Evolutionary conservation across 1,140 invertebrate species (phyloP).

Genomic region (Drosophila kanapiae): DNA sequence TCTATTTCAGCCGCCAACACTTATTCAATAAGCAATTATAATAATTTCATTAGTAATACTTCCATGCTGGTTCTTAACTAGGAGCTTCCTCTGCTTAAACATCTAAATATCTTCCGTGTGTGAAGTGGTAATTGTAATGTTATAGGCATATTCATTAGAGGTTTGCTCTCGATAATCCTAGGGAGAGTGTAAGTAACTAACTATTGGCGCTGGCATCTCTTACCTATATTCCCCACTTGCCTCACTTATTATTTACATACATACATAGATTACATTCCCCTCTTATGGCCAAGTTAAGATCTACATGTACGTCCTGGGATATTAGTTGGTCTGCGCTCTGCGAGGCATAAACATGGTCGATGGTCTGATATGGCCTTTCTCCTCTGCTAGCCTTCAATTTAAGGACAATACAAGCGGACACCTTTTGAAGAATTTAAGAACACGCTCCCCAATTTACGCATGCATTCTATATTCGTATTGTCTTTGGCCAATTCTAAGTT

Average conservation of each 20-base stretch:
- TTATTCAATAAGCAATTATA: conserved; percentile 37
- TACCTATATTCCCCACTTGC: background rate
- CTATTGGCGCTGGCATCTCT: conserved; percentile 7
- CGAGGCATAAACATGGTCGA: too few relatives aligned
- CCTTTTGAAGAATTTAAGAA: background rate
- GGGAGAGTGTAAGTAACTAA: conserved; percentile 29
- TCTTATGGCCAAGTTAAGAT: background rate
- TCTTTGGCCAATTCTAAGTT: background rate
- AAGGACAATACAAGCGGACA: background rate
- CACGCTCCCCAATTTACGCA: background rate
- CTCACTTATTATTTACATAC: conserved; percentile 9
- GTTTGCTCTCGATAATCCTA: conserved; percentile 51
- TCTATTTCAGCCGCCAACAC: conserved; percentile 19
- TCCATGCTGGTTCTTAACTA: conserved; percentile 47
- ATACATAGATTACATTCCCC: conserved; percentile 10
- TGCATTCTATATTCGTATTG: background rate
- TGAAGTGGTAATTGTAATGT: conserved; percentile 12
- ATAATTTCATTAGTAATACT: conserved; percentile 64
- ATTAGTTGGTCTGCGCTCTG: conserved; percentile 18
- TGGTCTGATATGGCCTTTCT: background rate
- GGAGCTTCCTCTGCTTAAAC: conserved; percentile 26
- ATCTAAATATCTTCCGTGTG: conserved; percentile 15
- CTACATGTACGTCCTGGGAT: background rate
- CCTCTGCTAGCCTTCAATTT: background rate
- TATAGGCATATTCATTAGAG: conserved; percentile 64